phyloP scores from a whole-genome alignment of 2,797 vertebrate species.

The Xiphorhynchus erythropygius region DNA sequence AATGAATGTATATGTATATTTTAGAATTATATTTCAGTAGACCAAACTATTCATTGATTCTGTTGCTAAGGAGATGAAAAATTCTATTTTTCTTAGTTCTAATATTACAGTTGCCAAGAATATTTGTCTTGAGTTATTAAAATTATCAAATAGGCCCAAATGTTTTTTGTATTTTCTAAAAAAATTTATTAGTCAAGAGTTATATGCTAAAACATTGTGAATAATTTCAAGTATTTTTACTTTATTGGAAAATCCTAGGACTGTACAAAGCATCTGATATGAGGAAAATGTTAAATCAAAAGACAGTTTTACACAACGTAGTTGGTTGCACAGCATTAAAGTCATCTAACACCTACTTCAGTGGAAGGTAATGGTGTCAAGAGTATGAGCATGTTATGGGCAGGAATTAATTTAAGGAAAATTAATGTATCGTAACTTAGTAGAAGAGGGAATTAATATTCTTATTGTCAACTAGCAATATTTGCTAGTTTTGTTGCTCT shows the following conservation, averaged over 20 bases:
- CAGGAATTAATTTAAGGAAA: not conserved
- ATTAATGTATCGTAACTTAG: not conserved
- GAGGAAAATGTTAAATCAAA: not conserved
- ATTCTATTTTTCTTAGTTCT: not conserved
- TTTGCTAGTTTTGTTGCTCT: not conserved
- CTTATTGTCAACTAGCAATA: not conserved
- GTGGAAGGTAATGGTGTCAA: not conserved
- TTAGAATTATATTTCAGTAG: not conserved
- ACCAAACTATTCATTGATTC: not conserved
- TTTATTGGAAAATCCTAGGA: not conserved
- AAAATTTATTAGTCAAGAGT: not conserved
- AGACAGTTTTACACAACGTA: not conserved
- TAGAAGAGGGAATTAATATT: not conserved
- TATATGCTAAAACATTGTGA: not conserved
- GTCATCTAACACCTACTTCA: not conserved
- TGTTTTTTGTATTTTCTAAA: not conserved
- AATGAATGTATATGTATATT: not conserved
- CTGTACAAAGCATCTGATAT: not conserved
- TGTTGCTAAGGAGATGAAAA: not conserved
- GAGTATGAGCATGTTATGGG: not conserved
- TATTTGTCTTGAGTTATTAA: not conserved
- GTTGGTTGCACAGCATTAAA: not conserved
- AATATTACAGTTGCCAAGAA: not conserved
- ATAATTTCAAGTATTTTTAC: not conserved
- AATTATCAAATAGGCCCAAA: not conserved